These are phyloP conservation scores for Nycticorax nycticorax DNA, from an alignment of 2,113 vertebrate species.

Conservation along the genomic window DNA sequence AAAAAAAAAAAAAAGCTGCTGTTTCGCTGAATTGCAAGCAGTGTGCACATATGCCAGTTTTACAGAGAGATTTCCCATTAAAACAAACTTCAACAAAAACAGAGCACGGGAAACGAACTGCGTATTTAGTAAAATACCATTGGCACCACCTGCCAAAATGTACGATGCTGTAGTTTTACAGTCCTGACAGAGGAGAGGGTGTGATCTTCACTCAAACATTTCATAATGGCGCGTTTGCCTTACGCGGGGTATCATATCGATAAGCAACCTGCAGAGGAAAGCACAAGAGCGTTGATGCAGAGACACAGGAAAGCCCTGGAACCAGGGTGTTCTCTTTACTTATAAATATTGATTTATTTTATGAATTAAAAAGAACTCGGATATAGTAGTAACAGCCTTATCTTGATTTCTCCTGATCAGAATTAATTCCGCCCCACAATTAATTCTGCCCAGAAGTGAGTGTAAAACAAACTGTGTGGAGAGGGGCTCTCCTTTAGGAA, in stretches of 20 bases:
- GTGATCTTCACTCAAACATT: conserved; percentile 88
- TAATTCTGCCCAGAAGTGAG: background rate
- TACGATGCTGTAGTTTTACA: background rate
- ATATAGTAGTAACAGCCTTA: background rate
- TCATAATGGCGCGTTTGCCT: conserved; percentile 94
- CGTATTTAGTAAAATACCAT: conserved; percentile 49
- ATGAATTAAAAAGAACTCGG: background rate
- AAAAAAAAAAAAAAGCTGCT: background rate
- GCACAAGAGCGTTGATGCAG: background rate
- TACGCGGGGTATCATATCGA: conserved; percentile 92
- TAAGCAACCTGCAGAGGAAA: conserved; percentile 82
- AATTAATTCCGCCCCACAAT: background rate
- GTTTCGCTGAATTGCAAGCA: conserved; percentile 17
- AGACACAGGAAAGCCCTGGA: background rate
- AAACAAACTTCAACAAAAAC: conserved; percentile 60
- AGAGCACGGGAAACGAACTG: conserved; percentile 57
- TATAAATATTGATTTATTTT: background rate
- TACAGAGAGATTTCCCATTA: conserved; percentile 56
- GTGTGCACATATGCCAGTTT: conserved; percentile 45
- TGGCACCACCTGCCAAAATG: conserved; percentile 64
- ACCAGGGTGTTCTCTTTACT: background rate
- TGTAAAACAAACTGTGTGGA: background rate
- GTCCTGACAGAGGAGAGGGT: background rate
- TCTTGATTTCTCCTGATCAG: background rate
- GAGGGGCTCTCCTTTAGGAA: no score